phyloP scores from a whole-genome alignment of 2,113 vertebrate species.

The Coracopsis vasa region DNA sequence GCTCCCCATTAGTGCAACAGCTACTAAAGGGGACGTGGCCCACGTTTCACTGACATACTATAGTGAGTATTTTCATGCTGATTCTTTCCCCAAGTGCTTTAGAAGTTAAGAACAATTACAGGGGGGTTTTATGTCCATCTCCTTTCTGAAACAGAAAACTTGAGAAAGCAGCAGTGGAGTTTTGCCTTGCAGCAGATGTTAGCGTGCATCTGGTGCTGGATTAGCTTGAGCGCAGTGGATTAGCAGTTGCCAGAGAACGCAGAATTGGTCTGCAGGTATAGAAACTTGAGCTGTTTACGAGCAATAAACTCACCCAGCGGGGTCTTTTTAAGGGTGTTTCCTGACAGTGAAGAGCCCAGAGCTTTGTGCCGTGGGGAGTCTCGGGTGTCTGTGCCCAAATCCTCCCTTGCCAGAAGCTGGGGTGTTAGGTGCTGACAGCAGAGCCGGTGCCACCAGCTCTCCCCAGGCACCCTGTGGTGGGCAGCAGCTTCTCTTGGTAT shows the following conservation, averaged over 20 bases:
- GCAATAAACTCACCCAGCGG: neutral
- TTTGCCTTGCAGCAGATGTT: constrained; percentile 37
- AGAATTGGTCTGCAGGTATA: neutral
- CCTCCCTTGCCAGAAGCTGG: no score
- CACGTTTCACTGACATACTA: neutral
- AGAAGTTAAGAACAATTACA: constrained; percentile 40
- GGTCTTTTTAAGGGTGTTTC: neutral
- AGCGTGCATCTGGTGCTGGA: neutral
- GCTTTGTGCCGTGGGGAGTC: neutral
- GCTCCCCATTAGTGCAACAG: neutral
- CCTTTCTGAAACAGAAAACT: neutral
- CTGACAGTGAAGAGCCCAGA: neutral
- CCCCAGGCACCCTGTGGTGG: rapidly evolving
- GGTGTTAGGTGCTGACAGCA: rapidly evolving
- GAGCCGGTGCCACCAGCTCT: neutral
- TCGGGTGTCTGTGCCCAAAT: neutral
- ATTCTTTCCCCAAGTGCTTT: neutral
- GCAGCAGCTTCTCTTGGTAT: neutral
- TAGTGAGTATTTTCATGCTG: neutral
- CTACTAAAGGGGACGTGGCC: neutral
- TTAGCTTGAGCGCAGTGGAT: neutral
- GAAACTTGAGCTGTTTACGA: neutral
- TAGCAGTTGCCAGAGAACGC: neutral
- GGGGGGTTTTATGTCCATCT: neutral
- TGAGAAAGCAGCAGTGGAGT: neutral